Conservation (phyloP, 2,113 vertebrate species). For the Nerophis lumbriciformis region DNA sequence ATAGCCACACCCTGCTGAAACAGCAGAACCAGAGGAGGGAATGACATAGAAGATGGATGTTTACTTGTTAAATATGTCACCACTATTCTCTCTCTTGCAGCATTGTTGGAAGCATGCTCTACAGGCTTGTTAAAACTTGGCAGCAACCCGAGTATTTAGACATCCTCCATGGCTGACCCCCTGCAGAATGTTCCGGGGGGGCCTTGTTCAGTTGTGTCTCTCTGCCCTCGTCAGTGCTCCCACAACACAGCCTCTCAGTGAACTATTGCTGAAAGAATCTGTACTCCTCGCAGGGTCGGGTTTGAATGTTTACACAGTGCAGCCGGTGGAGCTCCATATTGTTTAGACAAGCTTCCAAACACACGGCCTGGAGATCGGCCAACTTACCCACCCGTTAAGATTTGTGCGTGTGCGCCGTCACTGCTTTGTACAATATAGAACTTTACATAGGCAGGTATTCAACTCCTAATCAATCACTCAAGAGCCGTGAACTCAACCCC, state of each 20-base stretch:
- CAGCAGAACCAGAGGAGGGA: conserved; percentile 18
- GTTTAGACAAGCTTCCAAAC: conserved; percentile 77
- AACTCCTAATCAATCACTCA: not conserved
- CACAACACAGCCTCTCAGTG: conserved; percentile 38
- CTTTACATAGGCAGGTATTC: conserved; percentile 4
- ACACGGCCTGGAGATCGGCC: conserved; percentile 60
- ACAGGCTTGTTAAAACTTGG: conserved; percentile 25
- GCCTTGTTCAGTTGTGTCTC: conserved; percentile 18
- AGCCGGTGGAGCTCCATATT: conserved; percentile 66
- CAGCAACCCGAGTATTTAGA: conserved; percentile 3
- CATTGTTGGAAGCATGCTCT: conserved; percentile 20
- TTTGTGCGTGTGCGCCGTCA: conserved; percentile 42
- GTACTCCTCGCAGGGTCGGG: conserved; percentile 65
- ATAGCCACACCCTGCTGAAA: conserved; percentile 43
- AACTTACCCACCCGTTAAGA: conserved; percentile 53
- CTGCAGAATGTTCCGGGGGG: conserved; percentile 31
- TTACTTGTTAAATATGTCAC: conserved; percentile 36
- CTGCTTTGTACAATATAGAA: conserved; percentile 43
- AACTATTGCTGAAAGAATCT: conserved; percentile 60
- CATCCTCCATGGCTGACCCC: conserved; percentile 25
- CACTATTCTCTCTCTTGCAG: conserved; percentile 14
- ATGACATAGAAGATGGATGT: conserved; percentile 22
- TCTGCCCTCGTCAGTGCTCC: conserved; percentile 35
- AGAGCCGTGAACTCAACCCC: no score
- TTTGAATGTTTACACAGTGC: conserved; percentile 71